phyloP scores from a whole-genome alignment of 2,888 invertebrate species.

The Drosophila ustulata region DNA sequence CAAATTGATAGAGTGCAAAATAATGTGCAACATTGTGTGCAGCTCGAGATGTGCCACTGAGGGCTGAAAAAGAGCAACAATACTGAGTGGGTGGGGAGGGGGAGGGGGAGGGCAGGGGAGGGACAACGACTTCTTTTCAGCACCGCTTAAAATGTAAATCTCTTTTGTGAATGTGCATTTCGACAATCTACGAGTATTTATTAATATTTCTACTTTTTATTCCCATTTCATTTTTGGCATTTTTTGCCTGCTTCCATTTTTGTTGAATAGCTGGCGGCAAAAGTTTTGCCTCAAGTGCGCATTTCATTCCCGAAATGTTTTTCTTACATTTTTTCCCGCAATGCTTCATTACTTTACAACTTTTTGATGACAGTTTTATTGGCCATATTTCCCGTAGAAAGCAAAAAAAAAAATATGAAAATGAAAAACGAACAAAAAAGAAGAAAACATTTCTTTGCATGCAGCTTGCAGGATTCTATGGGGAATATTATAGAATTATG shows the following conservation, averaged over 20 bases:
- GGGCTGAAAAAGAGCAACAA: neutral
- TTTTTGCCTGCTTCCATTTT: conserved; percentile 21
- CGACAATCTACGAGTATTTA: conserved; percentile 59
- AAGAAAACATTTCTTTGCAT: conserved; percentile 44
- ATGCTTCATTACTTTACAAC: conserved; percentile 79
- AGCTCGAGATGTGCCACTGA: neutral
- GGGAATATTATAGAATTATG: conserved; percentile 52
- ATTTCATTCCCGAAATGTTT: conserved; percentile 44
- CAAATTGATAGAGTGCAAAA: conserved; percentile 74
- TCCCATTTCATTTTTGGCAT: conserved; percentile 26
- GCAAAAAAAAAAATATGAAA: conserved; percentile 12
- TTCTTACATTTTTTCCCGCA: conserved; percentile 45
- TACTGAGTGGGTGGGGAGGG: neutral
- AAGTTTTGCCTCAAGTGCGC: conserved; percentile 58
- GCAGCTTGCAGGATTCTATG: conserved; percentile 11
- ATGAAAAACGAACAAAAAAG: conserved; percentile 14
- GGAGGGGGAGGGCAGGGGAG: neutral
- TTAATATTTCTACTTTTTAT: conserved; percentile 46
- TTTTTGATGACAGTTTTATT: conserved; percentile 79
- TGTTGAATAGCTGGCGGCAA: conserved; percentile 47
- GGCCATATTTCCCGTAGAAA: conserved; percentile 58
- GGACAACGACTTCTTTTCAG: conserved; percentile 11
- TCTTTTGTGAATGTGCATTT: conserved; percentile 47
- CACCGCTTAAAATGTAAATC: conserved; percentile 49
- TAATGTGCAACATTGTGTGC: conserved; percentile 73